Evolutionary conservation across 2,113 vertebrate genomes (phyloP), one percentile per base, ranked within the genome.

Genomic region (Petroica traversi): DNA sequence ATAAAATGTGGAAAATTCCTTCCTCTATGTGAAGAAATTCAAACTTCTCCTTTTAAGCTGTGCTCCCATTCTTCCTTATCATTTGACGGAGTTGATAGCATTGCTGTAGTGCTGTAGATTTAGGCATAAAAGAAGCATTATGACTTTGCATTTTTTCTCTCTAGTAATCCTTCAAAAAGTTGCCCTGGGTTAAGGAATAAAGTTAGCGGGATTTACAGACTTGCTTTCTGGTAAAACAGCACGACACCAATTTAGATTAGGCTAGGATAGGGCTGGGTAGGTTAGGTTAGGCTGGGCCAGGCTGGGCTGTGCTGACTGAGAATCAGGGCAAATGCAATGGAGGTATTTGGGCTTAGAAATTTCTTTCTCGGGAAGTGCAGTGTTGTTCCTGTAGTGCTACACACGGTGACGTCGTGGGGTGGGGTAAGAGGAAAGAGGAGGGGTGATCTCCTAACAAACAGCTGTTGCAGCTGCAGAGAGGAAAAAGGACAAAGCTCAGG

Each of bases 361-460:
- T 36, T 40, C n/a, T 69, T 94, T 80, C 89, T 95, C 18, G 5
- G 88, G 81, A 95, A 95, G 80, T 11, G 74, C 41, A 46, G 41
- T 2, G 62, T 23, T 87, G 52, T 88, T 94, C 82, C 88, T 95
- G 92, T 64, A 36, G 58, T 14, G 46, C 43, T 91, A 62, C 73
- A 85, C 2, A 18, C 3, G 0, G 43, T 95, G 96, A 97, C 92
- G 92, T 93, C 4, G 14, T 48, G 31, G 85, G 91, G 96, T 93
- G 95, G 95, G 92, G 93, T 76, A 93, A 89, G 80, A 95, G 87
- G 75, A 64, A 95, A 82, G 95, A 95, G 96, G 96, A 97, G 88
- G 93, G 77, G 55, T 89, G 51, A 90, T 63, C 51, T 88, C 49
- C 41, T 48, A 38, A 75, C 49, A 48, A 90, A 88, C 94, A 91